phyloP scores from a whole-genome alignment of 2,888 invertebrate species.

The Cheiracanthium punctorium region DNA sequence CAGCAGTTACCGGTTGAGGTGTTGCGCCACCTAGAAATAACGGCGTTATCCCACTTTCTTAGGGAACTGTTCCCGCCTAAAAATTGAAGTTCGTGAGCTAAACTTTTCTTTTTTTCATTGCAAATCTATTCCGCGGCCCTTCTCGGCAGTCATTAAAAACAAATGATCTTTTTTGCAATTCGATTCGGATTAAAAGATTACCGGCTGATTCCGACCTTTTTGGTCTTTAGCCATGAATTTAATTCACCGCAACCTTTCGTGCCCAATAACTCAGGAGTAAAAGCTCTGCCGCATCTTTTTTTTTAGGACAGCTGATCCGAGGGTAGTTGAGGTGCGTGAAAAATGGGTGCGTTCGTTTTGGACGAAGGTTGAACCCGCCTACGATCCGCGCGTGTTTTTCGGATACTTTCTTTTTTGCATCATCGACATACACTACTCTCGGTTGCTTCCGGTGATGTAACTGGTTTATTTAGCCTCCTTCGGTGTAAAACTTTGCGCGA shows the following conservation, averaged over 20 bases:
- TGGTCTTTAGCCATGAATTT: neutral
- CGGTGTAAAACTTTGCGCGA: neutral
- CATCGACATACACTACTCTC: slow-evolving; percentile 45
- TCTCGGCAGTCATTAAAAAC: no score
- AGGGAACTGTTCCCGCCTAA: no score
- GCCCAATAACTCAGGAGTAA: neutral
- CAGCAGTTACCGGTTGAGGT: no score
- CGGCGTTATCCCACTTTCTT: no score
- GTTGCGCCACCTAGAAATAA: no score
- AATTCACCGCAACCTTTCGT: neutral
- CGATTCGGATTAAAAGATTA: no score
- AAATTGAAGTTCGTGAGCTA: no score
- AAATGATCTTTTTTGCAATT: no score
- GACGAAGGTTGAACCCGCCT: slow-evolving; percentile 45
- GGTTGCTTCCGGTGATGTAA: slow-evolving; percentile 46
- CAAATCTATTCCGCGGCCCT: no score
- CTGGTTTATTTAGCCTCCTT: slow-evolving; percentile 43
- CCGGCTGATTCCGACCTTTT: no score
- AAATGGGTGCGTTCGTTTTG: neutral
- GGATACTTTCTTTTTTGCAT: slow-evolving; percentile 43
- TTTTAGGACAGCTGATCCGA: neutral
- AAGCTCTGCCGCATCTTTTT: neutral
- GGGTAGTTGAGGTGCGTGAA: neutral
- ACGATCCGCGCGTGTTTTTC: slow-evolving; percentile 30
- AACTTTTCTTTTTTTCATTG: no score